phyloP scores from a whole-genome alignment of 2,888 invertebrate genomes.

The Pelosia muscerda region DNA sequence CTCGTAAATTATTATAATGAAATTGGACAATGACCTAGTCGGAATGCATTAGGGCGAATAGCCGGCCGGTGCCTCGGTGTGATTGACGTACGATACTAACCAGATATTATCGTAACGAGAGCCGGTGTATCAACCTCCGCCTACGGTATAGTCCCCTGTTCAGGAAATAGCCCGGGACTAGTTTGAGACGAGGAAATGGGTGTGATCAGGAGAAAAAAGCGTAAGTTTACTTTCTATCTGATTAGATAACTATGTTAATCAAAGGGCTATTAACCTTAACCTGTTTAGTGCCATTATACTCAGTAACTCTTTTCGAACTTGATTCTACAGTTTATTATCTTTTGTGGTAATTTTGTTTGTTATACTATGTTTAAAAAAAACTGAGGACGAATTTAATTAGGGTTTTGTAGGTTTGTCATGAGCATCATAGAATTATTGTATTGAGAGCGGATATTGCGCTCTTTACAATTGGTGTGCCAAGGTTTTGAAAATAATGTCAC shows the following conservation, averaged over 20 bases:
- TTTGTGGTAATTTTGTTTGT: not conserved
- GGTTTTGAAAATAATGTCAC: slow-evolving; percentile 3
- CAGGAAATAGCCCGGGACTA: slow-evolving; percentile 66
- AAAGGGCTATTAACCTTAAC: not conserved
- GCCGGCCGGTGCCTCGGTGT: slow-evolving; percentile 66
- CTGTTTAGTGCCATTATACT: not conserved
- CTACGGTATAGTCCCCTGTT: slow-evolving; percentile 58
- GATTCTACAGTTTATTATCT: not conserved
- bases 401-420: slow-evolving; percentile 38
- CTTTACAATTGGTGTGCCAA: slow-evolving; percentile 27
- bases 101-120: slow-evolving; percentile 61
- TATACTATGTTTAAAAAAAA: not conserved
- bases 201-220: slow-evolving; percentile 83
- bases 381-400: slow-evolving; percentile 18
- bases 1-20: slow-evolving; percentile 49
- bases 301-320: not conserved
- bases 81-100: slow-evolving; percentile 71
- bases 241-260: slow-evolving; percentile 35
- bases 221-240: slow-evolving; percentile 75
- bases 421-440: slow-evolving; percentile 36
- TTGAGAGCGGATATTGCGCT: slow-evolving; percentile 57
- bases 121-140: slow-evolving; percentile 62
- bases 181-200: slow-evolving; percentile 76
- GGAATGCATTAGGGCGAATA: slow-evolving; percentile 75
- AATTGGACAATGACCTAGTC: slow-evolving; percentile 76